These are phyloP conservation scores for Oophaga pumilio DNA, from an alignment of 2,113 vertebrate genomes.

Conservation along the genomic window DNA sequence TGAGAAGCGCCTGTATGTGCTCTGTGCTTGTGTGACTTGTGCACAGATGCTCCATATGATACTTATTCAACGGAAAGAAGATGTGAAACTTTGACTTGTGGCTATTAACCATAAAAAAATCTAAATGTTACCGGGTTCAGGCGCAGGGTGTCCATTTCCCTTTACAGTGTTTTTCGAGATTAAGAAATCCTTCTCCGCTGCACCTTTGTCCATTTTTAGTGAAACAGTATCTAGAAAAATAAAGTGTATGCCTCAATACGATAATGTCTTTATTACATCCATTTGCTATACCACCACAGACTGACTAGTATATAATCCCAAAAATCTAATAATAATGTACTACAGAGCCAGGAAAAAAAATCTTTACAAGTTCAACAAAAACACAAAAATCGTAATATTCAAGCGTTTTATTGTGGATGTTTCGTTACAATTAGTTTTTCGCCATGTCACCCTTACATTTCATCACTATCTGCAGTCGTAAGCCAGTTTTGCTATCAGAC, in stretches of 20 bases:
- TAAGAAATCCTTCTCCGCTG: conserved; percentile 45
- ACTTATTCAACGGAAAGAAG: background rate
- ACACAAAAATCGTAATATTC: too few species aligned
- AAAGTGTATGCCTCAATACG: background rate
- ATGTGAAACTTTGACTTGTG: background rate
- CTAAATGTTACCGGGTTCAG: conserved; percentile 82
- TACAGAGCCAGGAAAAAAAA: background rate
- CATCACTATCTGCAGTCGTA: too few species aligned
- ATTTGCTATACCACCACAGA: too few species aligned
- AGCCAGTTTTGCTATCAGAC: too few species aligned
- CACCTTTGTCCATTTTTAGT: conserved; percentile 64
- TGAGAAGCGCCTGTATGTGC: too few species aligned
- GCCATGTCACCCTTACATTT: too few species aligned
- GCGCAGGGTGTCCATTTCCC: conserved; percentile 76
- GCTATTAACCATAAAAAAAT: background rate
- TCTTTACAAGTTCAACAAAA: too few species aligned
- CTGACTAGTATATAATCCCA: background rate
- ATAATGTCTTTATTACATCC: too few species aligned
- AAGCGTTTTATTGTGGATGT: too few species aligned
- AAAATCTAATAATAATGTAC: background rate
- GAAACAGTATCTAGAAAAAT: conserved; percentile 69
- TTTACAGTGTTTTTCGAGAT: conserved; percentile 72
- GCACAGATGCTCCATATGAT: background rate
- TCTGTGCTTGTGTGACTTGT: too few species aligned
- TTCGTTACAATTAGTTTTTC: too few species aligned